Evolutionary conservation across 1,140 invertebrate species (phyloP), one percentile per base, ranked within the genome.

Genomic region (Manduca sexta): DNA sequence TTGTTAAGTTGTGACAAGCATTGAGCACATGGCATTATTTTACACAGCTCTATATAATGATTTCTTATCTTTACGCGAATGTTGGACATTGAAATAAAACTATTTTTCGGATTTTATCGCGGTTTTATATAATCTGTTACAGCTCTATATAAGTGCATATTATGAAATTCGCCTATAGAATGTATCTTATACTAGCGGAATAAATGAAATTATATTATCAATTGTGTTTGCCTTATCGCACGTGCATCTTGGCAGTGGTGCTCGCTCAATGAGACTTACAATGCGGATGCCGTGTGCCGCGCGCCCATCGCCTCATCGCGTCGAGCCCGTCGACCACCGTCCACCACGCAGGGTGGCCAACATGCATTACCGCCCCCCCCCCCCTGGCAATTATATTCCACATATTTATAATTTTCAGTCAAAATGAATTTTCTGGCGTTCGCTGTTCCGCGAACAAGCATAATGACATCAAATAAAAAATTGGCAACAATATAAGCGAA

Each of bases 261-360:
- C 41, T 14, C 18, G 29, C 46, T 43, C 39, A 48, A 14, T 33
- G 18, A 55, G 46, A 62, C 62, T 72, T 70, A 70, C 69, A 73
- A 77, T 78, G 70, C 74, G 49, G 64, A 56, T 48, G 51, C 48
- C 63, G 69, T 72, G 49, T 54, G 39, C 43, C 53, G 72, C 60
- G 52, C 64, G 65, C 67, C 63, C 62, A 57, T 60, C 66, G 45
- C 55, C 8, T 8, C 21, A 26, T 8, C 47, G 47, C 60, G 18
- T 50, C 63, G 66, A 29, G 66, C 69, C 54, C 58, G 72, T 70
- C 78, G 74, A 68, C 55, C 74, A 58, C 55, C 62, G 56, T 71
- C 67, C 52, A 63, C 72, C 67, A 77, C 60, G 18, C 15, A n/a
- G n/a, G n/a, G n/a, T n/a, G n/a, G n/a, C 33, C 45, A 53, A 39